Percentiles rank a stretch among this genome's conserved stretches.
phyloP scores from a whole-genome alignment of 2,797 vertebrate species.

The Liparis tanakae region DNA sequence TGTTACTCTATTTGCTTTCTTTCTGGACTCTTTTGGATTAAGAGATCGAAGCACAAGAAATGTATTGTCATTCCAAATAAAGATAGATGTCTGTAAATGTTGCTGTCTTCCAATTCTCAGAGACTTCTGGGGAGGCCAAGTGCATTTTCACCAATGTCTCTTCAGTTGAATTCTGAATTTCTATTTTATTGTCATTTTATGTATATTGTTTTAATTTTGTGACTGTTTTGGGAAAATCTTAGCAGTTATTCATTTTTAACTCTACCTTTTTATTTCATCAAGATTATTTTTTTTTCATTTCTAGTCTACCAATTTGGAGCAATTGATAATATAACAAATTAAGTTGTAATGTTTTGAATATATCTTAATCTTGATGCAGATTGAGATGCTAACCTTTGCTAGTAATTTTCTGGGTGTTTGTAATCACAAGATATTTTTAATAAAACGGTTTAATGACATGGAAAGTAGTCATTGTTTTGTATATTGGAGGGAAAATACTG shows the following conservation, averaged over 20 bases:
- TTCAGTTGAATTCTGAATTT: slow-evolving; percentile 59
- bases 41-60: slow-evolving; percentile 53
- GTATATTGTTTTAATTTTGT: slow-evolving; percentile 72
- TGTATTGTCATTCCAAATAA: slow-evolving; percentile 67
- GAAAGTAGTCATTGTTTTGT: slow-evolving; percentile 29
- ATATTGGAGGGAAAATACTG: slow-evolving; percentile 9
- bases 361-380: slow-evolving; percentile 66
- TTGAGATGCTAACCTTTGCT: slow-evolving; percentile 69
- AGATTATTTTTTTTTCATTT: slow-evolving; percentile 62
- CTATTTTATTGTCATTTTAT: slow-evolving; percentile 63
- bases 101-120: slow-evolving; percentile 43
- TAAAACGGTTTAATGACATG: slow-evolving; percentile 82
- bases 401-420: slow-evolving; percentile 81
- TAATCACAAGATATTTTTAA: slow-evolving; percentile 86
- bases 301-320: slow-evolving; percentile 73
- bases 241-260: slow-evolving; percentile 73
- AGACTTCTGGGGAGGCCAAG: slow-evolving; percentile 58
- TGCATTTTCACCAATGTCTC: slow-evolving; percentile 63
- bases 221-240: slow-evolving; percentile 61
- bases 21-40: slow-evolving; percentile 43
- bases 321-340: slow-evolving; percentile 76
- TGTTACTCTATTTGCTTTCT: slow-evolving; percentile 61
- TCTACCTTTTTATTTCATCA: slow-evolving; percentile 75
- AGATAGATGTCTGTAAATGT: slow-evolving; percentile 43
- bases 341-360: slow-evolving; percentile 80